These are phyloP conservation scores for Neuroterus valhalla DNA, from an alignment of 1,140 invertebrate species.

Conservation along the genomic window DNA sequence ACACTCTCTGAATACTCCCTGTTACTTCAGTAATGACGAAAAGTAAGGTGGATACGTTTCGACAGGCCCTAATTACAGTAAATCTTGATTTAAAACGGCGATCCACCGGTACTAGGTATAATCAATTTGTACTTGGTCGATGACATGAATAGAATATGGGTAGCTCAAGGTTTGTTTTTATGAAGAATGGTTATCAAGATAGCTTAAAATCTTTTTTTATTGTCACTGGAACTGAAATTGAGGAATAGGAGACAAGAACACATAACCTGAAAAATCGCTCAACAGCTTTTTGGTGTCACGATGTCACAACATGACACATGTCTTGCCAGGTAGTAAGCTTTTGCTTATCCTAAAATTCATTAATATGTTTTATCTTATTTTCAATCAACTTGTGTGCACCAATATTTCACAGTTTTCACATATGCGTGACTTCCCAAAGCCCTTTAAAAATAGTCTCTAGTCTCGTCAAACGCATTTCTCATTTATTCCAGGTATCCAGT, in stretches of 20 bases:
- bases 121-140: no score
- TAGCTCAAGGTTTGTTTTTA: no score
- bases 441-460: conserved; percentile 60
- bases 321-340: background rate
- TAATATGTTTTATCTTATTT: background rate
- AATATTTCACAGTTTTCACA: conserved; percentile 5
- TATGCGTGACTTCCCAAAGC: conserved; percentile 57
- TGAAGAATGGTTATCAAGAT: no score
- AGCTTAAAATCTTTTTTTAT: conserved; percentile 32
- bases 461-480: conserved; percentile 47
- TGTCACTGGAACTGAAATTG: conserved; percentile 36
- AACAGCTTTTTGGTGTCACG: background rate
- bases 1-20: conserved; percentile 29
- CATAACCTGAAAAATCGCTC: conserved; percentile 3
- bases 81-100: conserved; percentile 63
- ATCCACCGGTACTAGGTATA: conserved; percentile 44
- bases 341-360: background rate
- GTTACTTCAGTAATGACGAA: conserved; percentile 36
- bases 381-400: background rate
- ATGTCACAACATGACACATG: conserved; percentile 17
- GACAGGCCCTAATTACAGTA: conserved; percentile 59
- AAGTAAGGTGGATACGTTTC: conserved; percentile 52
- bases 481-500: conserved; percentile 57
- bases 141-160: no score
- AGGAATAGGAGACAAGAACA: background rate